phyloP scores from a whole-genome alignment of 1,140 invertebrate species.

The Psix sp. region DNA sequence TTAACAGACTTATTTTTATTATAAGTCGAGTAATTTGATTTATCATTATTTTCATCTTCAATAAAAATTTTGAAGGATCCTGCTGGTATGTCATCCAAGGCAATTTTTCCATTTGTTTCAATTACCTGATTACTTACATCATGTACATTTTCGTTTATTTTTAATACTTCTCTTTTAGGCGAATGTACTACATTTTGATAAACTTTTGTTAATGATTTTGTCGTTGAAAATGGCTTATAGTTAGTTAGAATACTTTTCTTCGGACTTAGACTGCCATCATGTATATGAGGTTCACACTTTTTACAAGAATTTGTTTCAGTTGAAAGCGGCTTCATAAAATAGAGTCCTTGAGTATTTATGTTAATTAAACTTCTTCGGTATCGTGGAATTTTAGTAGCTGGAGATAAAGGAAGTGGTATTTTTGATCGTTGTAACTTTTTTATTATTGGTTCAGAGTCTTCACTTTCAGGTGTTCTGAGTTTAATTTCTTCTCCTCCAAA shows the following conservation, averaged over 20 bases:
- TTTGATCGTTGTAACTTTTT: conserved; percentile 59
- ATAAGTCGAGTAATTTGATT: neutral
- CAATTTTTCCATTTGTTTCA: neutral
- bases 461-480: conserved; percentile 88
- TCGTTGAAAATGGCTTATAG: neutral
- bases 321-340: conserved; percentile 10
- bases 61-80: conserved; percentile 19
- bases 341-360: neutral
- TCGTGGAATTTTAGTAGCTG: conserved; percentile 68
- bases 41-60: neutral
- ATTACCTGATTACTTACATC: neutral
- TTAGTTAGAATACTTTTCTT: conserved; percentile 70
- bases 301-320: conserved; percentile 73
- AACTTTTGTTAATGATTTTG: conserved; percentile 1
- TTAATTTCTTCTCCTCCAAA: conserved; percentile 90
- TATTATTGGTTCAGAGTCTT: conserved; percentile 68
- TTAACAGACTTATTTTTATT: neutral
- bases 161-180: conserved; percentile 4
- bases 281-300: conserved; percentile 67
- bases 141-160: conserved; percentile 4
- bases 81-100: neutral
- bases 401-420: conserved; percentile 73
- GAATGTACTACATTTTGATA: conserved; percentile 19
- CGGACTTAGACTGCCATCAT: conserved; percentile 70
- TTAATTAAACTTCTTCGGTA: conserved; percentile 30